A percentile compares a stretch with the other conserved stretches of the same genome.
Conservation (phyloP, 2,113 vertebrate genomes). For the Dasyurus viverrinus region DNA sequence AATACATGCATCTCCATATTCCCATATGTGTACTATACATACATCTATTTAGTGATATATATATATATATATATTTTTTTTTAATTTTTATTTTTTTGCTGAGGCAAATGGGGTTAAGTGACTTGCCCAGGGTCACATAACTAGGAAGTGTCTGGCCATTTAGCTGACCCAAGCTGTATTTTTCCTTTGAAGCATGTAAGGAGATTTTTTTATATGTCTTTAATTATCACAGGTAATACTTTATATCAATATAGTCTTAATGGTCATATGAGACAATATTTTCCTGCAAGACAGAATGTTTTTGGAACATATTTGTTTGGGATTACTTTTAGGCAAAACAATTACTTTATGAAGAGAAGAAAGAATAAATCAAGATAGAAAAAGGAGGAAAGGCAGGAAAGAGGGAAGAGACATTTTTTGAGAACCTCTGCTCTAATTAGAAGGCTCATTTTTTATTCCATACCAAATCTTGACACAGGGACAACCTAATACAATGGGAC, state of each 20-base stretch:
- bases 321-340: slow-evolving; percentile 42
- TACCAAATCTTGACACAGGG: neutral
- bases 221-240: slow-evolving; percentile 46
- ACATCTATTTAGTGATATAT: neutral
- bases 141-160: too few relatives aligned
- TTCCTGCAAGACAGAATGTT: neutral
- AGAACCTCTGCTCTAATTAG: neutral
- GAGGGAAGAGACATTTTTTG: neutral
- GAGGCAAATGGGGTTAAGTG: too few relatives aligned
- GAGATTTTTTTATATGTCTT: neutral
- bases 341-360: neutral
- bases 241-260: slow-evolving; percentile 14
- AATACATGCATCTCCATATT: neutral
- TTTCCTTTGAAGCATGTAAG: slow-evolving; percentile 42
- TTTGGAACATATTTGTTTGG: slow-evolving; percentile 41
- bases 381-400: neutral
- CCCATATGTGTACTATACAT: slow-evolving; percentile 30
- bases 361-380: slow-evolving; percentile 26
- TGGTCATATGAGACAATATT: neutral
- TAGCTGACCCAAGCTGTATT: neutral
- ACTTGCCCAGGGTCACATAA: too few relatives aligned
- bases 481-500: neutral
- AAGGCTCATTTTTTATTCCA: neutral
- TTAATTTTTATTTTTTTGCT: too few relatives aligned
- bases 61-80: too few relatives aligned